Conservation (phyloP, 2,797 vertebrate genomes). For the Galagoides demidoff region DNA sequence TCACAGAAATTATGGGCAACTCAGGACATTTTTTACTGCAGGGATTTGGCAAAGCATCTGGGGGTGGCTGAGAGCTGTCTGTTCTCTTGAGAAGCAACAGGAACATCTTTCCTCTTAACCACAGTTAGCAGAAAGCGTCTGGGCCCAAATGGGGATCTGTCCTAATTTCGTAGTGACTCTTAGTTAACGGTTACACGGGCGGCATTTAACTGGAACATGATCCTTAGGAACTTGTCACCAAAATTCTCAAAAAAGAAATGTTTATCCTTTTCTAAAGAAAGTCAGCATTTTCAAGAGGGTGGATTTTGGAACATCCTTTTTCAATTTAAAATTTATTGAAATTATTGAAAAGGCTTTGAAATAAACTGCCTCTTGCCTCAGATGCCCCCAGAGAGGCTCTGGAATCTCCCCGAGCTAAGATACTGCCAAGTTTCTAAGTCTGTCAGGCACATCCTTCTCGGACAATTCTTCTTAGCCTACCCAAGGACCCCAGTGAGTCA, state of each 20-base stretch:
- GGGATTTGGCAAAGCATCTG: accelerated
- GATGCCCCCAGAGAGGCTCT: not conserved
- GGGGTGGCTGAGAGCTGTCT: not conserved
- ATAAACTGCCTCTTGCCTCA: not conserved
- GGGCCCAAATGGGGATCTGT: conserved; percentile 51
- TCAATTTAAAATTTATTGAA: not conserved
- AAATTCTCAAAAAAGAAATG: conserved; percentile 5
- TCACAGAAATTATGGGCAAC: not conserved
- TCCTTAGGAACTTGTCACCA: not conserved
- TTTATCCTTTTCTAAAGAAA: conserved; percentile 21
- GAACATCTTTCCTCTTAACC: conserved; percentile 51
- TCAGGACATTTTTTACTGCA: accelerated
- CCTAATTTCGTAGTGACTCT: conserved; percentile 68
- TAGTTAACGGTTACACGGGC: conserved; percentile 81
- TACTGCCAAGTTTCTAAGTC: not conserved
- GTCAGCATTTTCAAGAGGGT: not conserved
- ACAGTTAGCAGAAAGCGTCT: conserved; percentile 10
- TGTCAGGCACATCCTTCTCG: not conserved
- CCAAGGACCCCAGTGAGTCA: not conserved
- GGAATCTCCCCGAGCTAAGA: not conserved
- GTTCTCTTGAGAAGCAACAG: not conserved
- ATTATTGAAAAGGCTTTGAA: not conserved
- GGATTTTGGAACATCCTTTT: not conserved
- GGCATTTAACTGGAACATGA: conserved; percentile 48
- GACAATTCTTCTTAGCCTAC: not conserved